Percentiles rank a stretch among this genome's conserved stretches.
Evolutionary conservation across 2,888 invertebrate genomes (phyloP).

Genomic region (Tenthredo mesomela): DNA sequence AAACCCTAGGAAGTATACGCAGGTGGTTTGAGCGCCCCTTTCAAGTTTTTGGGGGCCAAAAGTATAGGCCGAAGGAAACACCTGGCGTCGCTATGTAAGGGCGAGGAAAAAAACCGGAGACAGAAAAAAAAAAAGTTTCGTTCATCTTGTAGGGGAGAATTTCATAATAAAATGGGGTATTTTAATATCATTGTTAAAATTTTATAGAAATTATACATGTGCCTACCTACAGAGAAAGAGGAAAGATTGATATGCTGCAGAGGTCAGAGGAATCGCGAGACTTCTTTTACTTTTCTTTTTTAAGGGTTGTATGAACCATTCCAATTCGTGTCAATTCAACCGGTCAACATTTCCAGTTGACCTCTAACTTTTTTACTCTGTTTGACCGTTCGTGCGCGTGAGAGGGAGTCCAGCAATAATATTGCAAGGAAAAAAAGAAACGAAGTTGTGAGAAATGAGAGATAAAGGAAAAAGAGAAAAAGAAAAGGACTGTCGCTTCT

Average conservation of each 20-base stretch:
- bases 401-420: background rate
- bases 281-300: background rate
- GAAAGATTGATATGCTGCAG: background rate
- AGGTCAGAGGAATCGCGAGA: background rate
- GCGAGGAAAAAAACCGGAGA: background rate
- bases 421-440: background rate
- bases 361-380: background rate
- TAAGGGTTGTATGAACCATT: background rate
- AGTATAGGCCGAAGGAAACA: background rate
- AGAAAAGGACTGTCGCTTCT: background rate
- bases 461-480: background rate
- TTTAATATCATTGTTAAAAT: background rate
- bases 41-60: background rate
- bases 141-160: background rate
- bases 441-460: background rate
- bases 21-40: background rate
- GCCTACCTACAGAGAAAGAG: background rate
- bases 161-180: background rate
- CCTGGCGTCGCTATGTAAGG: background rate
- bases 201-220: background rate
- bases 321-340: conserved; percentile 16
- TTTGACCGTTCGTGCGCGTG: conserved; percentile 22
- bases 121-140: background rate
- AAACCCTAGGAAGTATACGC: background rate
- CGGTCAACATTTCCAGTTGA: conserved; percentile 36